Evolutionary conservation across 2,113 vertebrate genomes (phyloP).

Genomic region (Plestiodon gilberti): DNA sequence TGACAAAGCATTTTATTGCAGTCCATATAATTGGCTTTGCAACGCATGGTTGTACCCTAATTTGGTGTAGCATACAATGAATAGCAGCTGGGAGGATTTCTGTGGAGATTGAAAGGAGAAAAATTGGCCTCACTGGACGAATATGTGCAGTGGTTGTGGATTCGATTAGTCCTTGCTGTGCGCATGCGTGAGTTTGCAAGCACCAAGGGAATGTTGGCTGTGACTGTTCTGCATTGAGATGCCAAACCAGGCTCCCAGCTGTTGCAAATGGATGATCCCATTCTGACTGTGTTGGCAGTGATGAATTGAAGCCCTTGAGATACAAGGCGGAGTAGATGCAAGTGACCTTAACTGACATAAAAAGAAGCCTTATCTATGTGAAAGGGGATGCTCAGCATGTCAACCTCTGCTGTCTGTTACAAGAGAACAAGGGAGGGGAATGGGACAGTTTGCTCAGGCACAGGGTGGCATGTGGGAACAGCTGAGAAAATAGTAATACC

Average conservation of each 20-base stretch:
- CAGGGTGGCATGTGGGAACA: slow-evolving; percentile 8
- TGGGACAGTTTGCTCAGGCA: not conserved
- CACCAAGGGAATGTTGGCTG: slow-evolving; percentile 16
- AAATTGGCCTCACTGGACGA: slow-evolving; percentile 9
- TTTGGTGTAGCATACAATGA: not conserved
- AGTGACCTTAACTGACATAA: slow-evolving; percentile 57
- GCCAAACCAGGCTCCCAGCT: slow-evolving; percentile 32
- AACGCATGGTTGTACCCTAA: not conserved
- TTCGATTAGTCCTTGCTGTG: not conserved
- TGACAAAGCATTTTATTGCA: slow-evolving; percentile 9
- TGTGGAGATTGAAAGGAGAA: not conserved
- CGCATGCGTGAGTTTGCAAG: not conserved
- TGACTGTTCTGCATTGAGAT: slow-evolving; percentile 28
- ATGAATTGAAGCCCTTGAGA: slow-evolving; percentile 64
- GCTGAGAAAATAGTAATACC: not conserved
- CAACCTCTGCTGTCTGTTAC: not conserved
- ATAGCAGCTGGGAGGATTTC: slow-evolving; percentile 11
- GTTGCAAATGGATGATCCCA: slow-evolving; percentile 36
- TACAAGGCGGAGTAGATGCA: slow-evolving; percentile 40
- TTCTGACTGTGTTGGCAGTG: slow-evolving; percentile 41
- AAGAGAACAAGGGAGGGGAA: slow-evolving; percentile 22
- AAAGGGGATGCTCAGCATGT: slow-evolving; percentile 36
- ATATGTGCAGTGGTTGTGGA: not conserved
- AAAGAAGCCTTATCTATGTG: slow-evolving; percentile 49
- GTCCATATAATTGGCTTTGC: not conserved